phyloP scores from a whole-genome alignment of 2,797 vertebrate species.

The Chrysolophus pictus region DNA sequence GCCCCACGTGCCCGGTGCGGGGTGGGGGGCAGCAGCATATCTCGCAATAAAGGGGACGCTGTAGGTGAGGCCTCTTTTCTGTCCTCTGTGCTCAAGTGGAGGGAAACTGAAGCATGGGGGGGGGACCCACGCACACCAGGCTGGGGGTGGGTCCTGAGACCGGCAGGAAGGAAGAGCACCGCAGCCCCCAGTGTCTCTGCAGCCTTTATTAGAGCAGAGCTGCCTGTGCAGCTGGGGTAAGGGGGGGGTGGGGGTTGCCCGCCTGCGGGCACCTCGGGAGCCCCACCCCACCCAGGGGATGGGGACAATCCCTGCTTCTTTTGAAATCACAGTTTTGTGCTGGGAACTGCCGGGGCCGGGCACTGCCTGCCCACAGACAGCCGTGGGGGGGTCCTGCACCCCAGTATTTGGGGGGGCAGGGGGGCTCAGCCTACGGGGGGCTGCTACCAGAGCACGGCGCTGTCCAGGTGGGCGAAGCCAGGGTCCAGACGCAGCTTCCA shows the following conservation, averaged over 20 bases:
- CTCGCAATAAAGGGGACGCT: slow-evolving; percentile 16
- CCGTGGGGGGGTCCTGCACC: not conserved
- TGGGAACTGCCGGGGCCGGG: not conserved
- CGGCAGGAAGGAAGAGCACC: not conserved
- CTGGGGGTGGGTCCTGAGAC: not conserved
- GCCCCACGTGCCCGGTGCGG: not conserved
- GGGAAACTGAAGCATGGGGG: not conserved
- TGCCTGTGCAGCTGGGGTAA: not conserved
- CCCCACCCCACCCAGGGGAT: not conserved
- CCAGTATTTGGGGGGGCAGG: not conserved
- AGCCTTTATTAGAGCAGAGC: slow-evolving; percentile 39
- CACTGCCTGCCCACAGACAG: slow-evolving; percentile 11
- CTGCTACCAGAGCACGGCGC: slow-evolving; percentile 89
- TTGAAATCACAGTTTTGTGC: not conserved
- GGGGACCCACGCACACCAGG: too few species aligned
- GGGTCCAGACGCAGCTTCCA: slow-evolving; percentile 88
- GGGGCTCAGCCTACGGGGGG: not conserved
- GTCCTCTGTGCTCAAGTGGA: rapidly evolving
- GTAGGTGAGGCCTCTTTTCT: not conserved
- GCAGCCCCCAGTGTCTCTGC: not conserved
- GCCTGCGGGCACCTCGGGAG: not conserved
- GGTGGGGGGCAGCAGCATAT: slow-evolving; percentile 2
- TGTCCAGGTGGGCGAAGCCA: slow-evolving; percentile 84
- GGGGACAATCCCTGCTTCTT: not conserved
- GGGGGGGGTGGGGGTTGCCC: not conserved